Evolutionary conservation across 2,888 invertebrate genomes (phyloP).

Genomic region (Drosophila percnosoma): DNA sequence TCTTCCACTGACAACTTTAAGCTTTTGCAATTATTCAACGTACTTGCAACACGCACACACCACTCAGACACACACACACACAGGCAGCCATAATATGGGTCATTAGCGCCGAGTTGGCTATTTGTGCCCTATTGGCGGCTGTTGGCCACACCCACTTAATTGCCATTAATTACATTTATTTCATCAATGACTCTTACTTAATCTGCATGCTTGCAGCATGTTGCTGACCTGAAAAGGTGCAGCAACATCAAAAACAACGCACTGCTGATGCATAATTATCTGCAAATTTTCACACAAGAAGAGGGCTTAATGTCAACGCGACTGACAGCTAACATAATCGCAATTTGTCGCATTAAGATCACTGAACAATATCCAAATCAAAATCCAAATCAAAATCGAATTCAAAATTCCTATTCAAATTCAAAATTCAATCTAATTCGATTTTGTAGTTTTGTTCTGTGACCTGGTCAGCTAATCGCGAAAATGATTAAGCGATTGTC

Average conservation of each 20-base stretch:
- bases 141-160: slow-evolving; percentile 55
- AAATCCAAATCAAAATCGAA: slow-evolving; percentile 21
- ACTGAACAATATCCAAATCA: slow-evolving; percentile 8
- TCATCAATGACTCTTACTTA: slow-evolving; percentile 59
- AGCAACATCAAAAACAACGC: slow-evolving; percentile 14
- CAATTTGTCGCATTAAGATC: slow-evolving; percentile 3
- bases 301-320: background rate
- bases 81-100: slow-evolving; percentile 63
- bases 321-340: slow-evolving; percentile 30
- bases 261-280: slow-evolving; percentile 60
- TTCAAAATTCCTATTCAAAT: slow-evolving; percentile 20
- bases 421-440: slow-evolving; percentile 7
- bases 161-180: slow-evolving; percentile 57
- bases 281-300: slow-evolving; percentile 44
- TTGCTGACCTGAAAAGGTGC: slow-evolving; percentile 18
- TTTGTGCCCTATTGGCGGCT: slow-evolving; percentile 22
- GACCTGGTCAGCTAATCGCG: slow-evolving; percentile 61
- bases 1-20: slow-evolving; percentile 49
- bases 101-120: slow-evolving; percentile 59
- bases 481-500: slow-evolving; percentile 67
- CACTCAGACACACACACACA: background rate
- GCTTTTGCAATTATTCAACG: slow-evolving; percentile 56
- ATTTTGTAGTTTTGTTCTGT: slow-evolving; percentile 2
- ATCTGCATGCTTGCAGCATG: slow-evolving; percentile 38
- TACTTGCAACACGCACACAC: slow-evolving; percentile 21